Evolutionary conservation across 2,113 vertebrate species (phyloP).

Genomic region (Mixornis gularis): DNA sequence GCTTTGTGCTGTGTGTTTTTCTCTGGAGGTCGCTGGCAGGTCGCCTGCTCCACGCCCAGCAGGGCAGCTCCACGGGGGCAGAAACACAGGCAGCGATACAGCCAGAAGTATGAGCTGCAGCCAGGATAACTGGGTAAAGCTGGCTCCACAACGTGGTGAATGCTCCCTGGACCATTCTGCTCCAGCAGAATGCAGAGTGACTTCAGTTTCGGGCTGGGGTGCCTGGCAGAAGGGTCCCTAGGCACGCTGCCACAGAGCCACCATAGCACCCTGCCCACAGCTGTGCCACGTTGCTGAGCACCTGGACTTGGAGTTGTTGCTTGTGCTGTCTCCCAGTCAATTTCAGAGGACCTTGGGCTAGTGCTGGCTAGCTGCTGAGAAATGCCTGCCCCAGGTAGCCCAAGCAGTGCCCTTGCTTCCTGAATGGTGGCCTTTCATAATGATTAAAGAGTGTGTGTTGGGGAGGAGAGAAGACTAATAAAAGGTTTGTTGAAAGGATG

Average conservation of each 20-base stretch:
- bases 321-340: not conserved
- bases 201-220: fast-evolving
- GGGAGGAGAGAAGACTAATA: not conserved
- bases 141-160: not conserved
- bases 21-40: not conserved
- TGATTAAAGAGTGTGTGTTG: not conserved
- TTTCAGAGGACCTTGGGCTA: not conserved
- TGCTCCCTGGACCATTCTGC: not conserved
- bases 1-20: not conserved
- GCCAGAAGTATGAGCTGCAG: not conserved
- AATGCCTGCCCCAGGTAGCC: not conserved
- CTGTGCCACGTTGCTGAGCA: not conserved
- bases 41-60: not conserved
- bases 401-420: not conserved
- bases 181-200: not conserved
- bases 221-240: not conserved
- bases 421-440: slow-evolving; percentile 9
- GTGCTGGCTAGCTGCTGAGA: not conserved
- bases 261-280: not conserved
- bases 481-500: slow-evolving; percentile 35
- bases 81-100: fast-evolving
- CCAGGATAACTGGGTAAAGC: not conserved
- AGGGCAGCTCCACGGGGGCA: not conserved
- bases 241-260: not conserved
- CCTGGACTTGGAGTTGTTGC: not conserved